phyloP scores from a whole-genome alignment of 2,113 vertebrate genomes.

The Sakesphorus luctuosus region DNA sequence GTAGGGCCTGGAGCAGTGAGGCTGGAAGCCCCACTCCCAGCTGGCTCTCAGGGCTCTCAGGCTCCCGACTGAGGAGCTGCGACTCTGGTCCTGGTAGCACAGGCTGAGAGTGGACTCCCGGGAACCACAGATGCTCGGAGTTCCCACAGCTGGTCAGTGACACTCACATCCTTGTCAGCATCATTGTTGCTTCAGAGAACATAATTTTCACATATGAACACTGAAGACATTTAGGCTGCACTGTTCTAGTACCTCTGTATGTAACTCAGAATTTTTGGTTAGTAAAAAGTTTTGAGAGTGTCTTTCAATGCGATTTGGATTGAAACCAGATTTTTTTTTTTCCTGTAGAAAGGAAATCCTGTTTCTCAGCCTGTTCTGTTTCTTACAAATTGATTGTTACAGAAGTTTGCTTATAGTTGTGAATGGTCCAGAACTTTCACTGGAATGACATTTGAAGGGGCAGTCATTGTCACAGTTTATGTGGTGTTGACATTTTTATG shows the following conservation, averaged over 20 bases:
- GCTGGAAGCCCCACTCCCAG: background rate
- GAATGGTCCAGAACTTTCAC: background rate
- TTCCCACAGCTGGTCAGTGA: slow-evolving; percentile 53
- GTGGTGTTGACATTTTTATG: background rate
- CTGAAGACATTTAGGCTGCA: background rate
- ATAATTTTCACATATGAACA: background rate
- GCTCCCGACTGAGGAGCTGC: background rate
- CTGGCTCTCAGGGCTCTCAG: background rate
- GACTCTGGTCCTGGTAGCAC: background rate
- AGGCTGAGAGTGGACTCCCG: background rate
- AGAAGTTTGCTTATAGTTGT: slow-evolving; percentile 11
- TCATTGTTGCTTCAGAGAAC: slow-evolving; percentile 5
- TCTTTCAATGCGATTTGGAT: background rate
- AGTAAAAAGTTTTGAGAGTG: background rate
- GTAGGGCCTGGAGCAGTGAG: background rate
- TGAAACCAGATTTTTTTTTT: slow-evolving; percentile 47
- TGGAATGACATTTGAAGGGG: background rate
- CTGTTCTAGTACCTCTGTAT: background rate
- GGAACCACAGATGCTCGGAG: slow-evolving; percentile 24
- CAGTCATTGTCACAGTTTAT: background rate
- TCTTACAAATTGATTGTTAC: slow-evolving; percentile 18
- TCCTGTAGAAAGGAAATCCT: background rate
- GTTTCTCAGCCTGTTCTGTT: slow-evolving; percentile 4
- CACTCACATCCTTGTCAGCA: slow-evolving; percentile 29
- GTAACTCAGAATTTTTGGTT: background rate